Evolutionary conservation across 2,888 invertebrate species (phyloP), one percentile per base, ranked within the genome.

Genomic region (Notodonta dromedarius): DNA sequence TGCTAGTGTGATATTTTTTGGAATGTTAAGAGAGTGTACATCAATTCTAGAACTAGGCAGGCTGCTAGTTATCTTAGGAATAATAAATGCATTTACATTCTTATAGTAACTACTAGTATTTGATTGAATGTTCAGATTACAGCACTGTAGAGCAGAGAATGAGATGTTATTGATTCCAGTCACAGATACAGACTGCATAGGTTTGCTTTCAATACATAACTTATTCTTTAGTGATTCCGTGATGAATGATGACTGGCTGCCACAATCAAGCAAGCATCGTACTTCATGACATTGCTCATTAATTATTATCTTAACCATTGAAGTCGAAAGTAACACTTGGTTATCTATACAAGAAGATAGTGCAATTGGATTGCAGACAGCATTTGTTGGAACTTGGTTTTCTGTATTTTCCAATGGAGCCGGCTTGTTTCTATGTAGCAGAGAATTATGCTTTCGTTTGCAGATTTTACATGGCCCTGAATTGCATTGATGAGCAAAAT

Each of bases 191-290:
- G 51, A 51, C 3, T 16, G 24, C 4, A 51, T 51, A 16, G 14
- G 5, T 51, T 54, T 24, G 12, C 39, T 4, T 48, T 24, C 5
- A 46, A 59, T 35, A 8, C 39, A n/a, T 59, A 55, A 48, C 48
- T 44, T 56, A 9, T 51, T 40, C 8, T 11, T 51, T 5, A 57
- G 56, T 32, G 48, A 16, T n/a, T 56, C 39, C 48, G 50, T 56
- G 16, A 60, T 52, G 32, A 54, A 54, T 7, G 54, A 54, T 13
- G 54, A 54, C 54, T 54, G 39, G 39, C 54, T 54, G 14, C 54
- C 51, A 39, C 59, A 60, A 16, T 60, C 60, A 44, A 60, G n/a
- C 44, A 60, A 42, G 44, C 42, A 50, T n/a, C 60, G 60, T 32
- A 56, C 56, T 44, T 60, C 44, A 44, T 44, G 12, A 11, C 44